Evolutionary conservation across 2,797 vertebrate genomes (phyloP).

Genomic region (Macropus fuliginosus): DNA sequence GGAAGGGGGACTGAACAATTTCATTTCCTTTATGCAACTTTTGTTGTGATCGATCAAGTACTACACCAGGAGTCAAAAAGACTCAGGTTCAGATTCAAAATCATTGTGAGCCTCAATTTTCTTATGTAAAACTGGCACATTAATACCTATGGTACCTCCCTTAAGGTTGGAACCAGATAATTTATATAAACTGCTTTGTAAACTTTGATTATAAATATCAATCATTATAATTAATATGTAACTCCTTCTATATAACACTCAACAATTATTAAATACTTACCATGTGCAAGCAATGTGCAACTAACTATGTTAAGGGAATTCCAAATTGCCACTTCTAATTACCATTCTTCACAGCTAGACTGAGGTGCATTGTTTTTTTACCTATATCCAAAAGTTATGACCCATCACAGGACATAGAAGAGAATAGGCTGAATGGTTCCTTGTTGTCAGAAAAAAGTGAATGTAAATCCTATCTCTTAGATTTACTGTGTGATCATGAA

Average conservation of each 20-base stretch:
- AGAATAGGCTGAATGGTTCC: neutral
- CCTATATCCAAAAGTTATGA: neutral
- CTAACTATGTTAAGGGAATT: neutral
- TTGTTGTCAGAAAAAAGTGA: neutral
- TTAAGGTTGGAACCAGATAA: neutral
- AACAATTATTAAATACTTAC: neutral
- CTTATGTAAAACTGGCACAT: neutral
- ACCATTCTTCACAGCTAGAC: neutral
- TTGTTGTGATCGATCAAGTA: neutral
- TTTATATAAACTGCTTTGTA: neutral
- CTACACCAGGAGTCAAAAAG: neutral
- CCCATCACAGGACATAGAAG: neutral
- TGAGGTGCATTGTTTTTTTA: neutral
- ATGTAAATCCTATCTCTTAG: neutral
- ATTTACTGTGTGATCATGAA: neutral
- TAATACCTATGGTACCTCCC: neutral
- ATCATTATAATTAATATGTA: neutral
- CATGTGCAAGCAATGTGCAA: neutral
- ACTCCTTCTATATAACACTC: neutral
- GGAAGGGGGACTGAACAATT: slow-evolving; percentile 13
- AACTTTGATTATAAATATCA: neutral
- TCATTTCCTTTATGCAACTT: neutral
- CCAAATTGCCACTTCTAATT: neutral
- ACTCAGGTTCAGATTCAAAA: neutral
- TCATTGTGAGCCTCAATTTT: neutral